Evolutionary conservation across 2,797 vertebrate species (phyloP), one percentile per base, ranked within the genome.

Genomic region (Sebastes kiyomatsui): DNA sequence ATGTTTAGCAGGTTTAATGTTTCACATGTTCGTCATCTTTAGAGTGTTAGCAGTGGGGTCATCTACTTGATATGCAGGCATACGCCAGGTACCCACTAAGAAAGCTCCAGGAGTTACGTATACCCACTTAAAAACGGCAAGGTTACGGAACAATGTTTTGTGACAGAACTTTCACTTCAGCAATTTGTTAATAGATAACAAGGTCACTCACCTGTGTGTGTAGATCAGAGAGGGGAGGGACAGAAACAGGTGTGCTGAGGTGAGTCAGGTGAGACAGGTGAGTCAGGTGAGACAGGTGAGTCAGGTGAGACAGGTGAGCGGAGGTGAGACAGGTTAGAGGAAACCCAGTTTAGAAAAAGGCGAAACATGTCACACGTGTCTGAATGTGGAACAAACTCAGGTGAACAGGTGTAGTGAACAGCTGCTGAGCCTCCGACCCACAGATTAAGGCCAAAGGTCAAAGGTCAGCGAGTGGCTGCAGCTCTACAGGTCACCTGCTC

Each of bases 361-460:
- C 1, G 1, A 54, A 27, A 30, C 13, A 6, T 25, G 52, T 52
- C 60, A 30, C 67, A 66, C 25, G 13, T 62, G 25, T 75, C 52
- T 54, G 42, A 35, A 71, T 73, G 58, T 74, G 56, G 60, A 52
- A 9, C 35, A 69, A 38, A 75, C 46, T 49, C n/a, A 12, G 30
- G 11, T 10, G 25, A 72, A 6, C 77, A 80, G 61, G 55, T 42
- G 42, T 38, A 11, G 59, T 60, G 64, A 82, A 9, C 8, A 7
- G 8, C 72, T 33, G 60, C 42, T 72, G n/a, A 67, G 54, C 66
- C 4, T 4, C 35, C 65, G 42, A 56, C 27, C 2, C 2, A 5
- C n/a, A 56, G 82, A 84, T 87, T 82, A 87, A 70, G 77, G 77
- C 74, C 73, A 49, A 55, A 72, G 73, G 72, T 73, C 67, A 79